Evolutionary conservation across 2,113 vertebrate genomes (phyloP).

Genomic region (Corythornis cristatus): DNA sequence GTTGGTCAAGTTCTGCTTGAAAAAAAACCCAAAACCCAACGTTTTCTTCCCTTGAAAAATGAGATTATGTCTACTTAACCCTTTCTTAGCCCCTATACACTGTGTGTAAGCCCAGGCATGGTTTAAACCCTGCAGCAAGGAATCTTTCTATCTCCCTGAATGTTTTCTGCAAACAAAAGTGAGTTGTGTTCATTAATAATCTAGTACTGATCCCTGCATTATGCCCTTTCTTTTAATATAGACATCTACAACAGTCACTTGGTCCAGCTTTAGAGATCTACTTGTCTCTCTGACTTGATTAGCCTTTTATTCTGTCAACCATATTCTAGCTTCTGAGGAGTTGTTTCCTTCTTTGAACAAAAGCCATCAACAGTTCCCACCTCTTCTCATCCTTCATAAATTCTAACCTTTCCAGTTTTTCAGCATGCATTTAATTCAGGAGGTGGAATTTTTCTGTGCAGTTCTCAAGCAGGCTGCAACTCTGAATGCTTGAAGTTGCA

Average conservation of each 20-base stretch:
- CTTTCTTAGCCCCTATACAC: not conserved
- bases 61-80: slow-evolving; percentile 58
- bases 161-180: slow-evolving; percentile 12
- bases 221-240: slow-evolving; percentile 19
- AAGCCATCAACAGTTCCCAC: slow-evolving; percentile 13
- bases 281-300: slow-evolving; percentile 53
- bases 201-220: not conserved
- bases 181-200: slow-evolving; percentile 23
- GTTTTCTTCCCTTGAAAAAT: slow-evolving; percentile 45
- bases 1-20: slow-evolving; percentile 71
- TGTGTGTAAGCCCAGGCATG: not conserved
- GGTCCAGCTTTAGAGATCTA: slow-evolving; percentile 30
- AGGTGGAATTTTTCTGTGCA: slow-evolving; percentile 1
- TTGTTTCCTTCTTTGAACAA: slow-evolving; percentile 60
- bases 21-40: slow-evolving; percentile 29
- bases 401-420: slow-evolving; percentile 57
- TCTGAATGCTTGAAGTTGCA: not conserved
- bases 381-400: slow-evolving; percentile 29
- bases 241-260: slow-evolving; percentile 30
- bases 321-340: slow-evolving; percentile 48
- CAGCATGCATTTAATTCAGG: slow-evolving; percentile 43
- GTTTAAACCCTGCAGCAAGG: not conserved
- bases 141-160: not conserved
- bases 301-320: slow-evolving; percentile 54
- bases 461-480: not conserved